phyloP scores from a whole-genome alignment of 2,797 vertebrate genomes.

The Peromyscus attwateri region DNA sequence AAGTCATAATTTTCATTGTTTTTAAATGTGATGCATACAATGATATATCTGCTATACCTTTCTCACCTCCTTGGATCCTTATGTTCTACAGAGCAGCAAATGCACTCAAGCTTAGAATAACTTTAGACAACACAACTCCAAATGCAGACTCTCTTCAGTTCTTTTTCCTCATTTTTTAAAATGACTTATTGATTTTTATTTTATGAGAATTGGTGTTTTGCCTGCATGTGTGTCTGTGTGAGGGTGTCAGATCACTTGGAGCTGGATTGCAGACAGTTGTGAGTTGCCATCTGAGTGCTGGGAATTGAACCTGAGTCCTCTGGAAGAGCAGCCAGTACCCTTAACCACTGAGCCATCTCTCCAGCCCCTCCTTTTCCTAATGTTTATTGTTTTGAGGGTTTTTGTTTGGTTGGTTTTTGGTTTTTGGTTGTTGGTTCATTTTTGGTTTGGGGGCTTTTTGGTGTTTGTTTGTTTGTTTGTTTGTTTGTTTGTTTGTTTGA shows the following conservation, averaged over 20 bases:
- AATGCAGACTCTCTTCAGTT: too few relatives aligned
- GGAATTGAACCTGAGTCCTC: background rate
- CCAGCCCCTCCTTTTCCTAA: background rate
- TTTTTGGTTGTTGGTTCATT: background rate
- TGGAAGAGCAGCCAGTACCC: background rate
- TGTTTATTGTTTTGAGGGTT: background rate
- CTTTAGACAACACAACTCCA: background rate
- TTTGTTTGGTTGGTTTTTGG: background rate
- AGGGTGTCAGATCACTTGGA: background rate
- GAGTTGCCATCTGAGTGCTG: background rate
- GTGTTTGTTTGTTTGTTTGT: background rate
- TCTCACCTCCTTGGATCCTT: background rate
- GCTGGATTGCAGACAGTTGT: background rate
- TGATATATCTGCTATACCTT: too few relatives aligned
- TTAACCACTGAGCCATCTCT: background rate
- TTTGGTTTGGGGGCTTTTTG: background rate
- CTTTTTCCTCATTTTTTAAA: background rate
- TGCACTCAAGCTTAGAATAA: background rate
- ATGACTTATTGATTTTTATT: background rate
- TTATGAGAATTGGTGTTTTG: background rate
- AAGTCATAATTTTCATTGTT: conserved; percentile 10
- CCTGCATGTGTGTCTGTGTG: background rate
- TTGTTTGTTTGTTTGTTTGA: too few relatives aligned
- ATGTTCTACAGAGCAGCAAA: background rate
- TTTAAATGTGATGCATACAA: background rate